Base-by-base conservation (phyloP, 1,140 invertebrate species). In the Camponotus floridanus region DNA sequence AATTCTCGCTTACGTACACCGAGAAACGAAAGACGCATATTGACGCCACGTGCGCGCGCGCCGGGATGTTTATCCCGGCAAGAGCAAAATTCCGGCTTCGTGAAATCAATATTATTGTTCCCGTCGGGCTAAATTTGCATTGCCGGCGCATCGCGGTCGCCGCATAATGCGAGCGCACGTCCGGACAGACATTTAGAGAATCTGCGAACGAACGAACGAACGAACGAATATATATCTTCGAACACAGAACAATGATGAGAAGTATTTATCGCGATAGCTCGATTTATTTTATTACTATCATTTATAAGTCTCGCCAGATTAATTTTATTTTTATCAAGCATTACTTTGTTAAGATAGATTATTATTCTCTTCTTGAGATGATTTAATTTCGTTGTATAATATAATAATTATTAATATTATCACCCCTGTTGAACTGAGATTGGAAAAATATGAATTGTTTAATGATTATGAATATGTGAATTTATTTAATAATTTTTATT, bases 21-120 rank as follows among this genome's bases (percentile, higher is more conserved):
- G 51, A 42, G 86, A 31, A 87, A 86, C 74, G 86, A 83, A 85
- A 64, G 48, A 57, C 91, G 91, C 93, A 94, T 93, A 93, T 91
- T 94, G 94, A 85, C 90, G 86, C 92, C 94, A 94, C 92, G 93
- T 94, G 93, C 90, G 92, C 90, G 86, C 67, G 79, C 68, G 64
- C 85, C 91, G 91, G 92, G 91, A 93, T 94, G 94, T 94, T 94
- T 94, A 94, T 88, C 91, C 85, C 90, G 89, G 76, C 87, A 92
- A 92, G 89, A 93, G 88, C 89, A 91, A 93, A 94, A 94, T 94
- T 93, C 93, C 91, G 76, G 65, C 91, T 92, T 93, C 89, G 78
- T 85, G 91, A 92, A 94, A 93, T 94, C 94, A 94, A 94, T 94
- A 93, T 94, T 94, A 94, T 94, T 94, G 93, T 94, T 94, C 93